Evolutionary conservation across 2,113 vertebrate species (phyloP), one percentile per base, ranked within the genome.

Genomic region (Astatotilapia flaviijosephi): DNA sequence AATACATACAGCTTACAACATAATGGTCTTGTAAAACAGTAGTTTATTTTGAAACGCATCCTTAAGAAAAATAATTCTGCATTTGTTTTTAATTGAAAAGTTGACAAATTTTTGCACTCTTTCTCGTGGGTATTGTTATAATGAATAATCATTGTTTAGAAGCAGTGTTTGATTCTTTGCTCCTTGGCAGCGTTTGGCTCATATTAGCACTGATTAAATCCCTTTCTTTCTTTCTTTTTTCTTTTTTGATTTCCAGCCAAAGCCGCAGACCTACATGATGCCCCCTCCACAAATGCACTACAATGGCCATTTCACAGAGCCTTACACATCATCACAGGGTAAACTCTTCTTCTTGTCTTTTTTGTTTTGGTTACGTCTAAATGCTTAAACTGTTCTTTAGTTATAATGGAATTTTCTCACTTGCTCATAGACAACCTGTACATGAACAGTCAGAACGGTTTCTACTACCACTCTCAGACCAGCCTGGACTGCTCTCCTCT

Each of bases 381-480:
- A n/a, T 4, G 5, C n/a, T 54, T 17, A 7, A 12, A 15, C 35
- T 53, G 14, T 56, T 60, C 15, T 51, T 4, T 86, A 87, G 47
- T 92, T 86, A 15, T 92, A 26, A 23, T 10, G 5, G 9, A 2
- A 47, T 53, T 88, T 73, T 45, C 84, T 90, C 82, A 10, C 14
- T 62, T 5, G 82, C 91, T 94, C 10, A 15, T 96, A 99, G 99
- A 99, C 93, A 99, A 99, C 94, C 97, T 99, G 85, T 99, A 98
- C 95, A 96, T 98, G 94, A 97, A 97, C 97, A 98, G 84, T 93
- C 98, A 99, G 95, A 99, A 99, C 1, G 98, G 98, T 82, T 99
- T 97, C 94, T 99, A 98, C 92, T 99, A 97, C 92, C 98, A 99
- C 94, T 99, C 99, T 60, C 99, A 99, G 95, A 99, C 98, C 81